Evolutionary conservation across 2,797 vertebrate species (phyloP).

Genomic region (Channa striata): DNA sequence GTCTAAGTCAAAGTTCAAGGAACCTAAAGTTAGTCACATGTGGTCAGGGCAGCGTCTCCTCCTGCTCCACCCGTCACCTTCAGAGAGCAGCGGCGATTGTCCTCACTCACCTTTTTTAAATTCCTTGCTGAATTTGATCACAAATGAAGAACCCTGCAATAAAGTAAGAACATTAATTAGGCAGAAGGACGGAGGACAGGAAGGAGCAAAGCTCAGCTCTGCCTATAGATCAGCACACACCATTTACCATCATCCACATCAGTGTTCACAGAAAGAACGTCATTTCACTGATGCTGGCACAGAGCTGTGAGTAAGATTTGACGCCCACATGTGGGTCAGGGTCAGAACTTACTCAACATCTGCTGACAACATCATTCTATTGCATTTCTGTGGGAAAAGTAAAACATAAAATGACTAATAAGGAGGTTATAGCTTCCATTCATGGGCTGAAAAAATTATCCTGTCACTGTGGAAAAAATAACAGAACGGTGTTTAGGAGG

Average conservation of each 20-base stretch:
- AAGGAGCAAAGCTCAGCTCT: slow-evolving; percentile 13
- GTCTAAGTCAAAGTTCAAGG: slow-evolving; percentile 75
- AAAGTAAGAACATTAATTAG: slow-evolving; percentile 49
- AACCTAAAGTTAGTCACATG: slow-evolving; percentile 71
- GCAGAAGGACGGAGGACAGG: background rate
- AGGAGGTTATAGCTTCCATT: slow-evolving; percentile 24
- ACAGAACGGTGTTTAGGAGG: slow-evolving; percentile 1
- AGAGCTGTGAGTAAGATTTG: slow-evolving; percentile 43
- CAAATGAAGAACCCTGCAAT: slow-evolving; percentile 78
- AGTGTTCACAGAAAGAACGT: background rate
- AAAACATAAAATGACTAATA: slow-evolving; percentile 23
- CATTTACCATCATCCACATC: background rate
- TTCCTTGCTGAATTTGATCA: slow-evolving; percentile 66
- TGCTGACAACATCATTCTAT: slow-evolving; percentile 17
- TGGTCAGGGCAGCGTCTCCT: slow-evolving; percentile 56
- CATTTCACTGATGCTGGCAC: slow-evolving; percentile 17
- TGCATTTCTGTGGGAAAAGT: slow-evolving; percentile 29
- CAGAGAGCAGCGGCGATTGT: slow-evolving; percentile 27
- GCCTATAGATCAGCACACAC: slow-evolving; percentile 27
- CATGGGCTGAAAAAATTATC: slow-evolving; percentile 16
- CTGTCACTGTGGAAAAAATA: slow-evolving; percentile 23
- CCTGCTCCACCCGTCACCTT: slow-evolving; percentile 51
- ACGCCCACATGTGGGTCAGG: slow-evolving; percentile 22
- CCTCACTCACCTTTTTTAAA: slow-evolving; percentile 60
- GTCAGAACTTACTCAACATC: slow-evolving; percentile 43